Base-by-base conservation (phyloP, 2,113 vertebrate species). In the Bubo bubo region DNA sequence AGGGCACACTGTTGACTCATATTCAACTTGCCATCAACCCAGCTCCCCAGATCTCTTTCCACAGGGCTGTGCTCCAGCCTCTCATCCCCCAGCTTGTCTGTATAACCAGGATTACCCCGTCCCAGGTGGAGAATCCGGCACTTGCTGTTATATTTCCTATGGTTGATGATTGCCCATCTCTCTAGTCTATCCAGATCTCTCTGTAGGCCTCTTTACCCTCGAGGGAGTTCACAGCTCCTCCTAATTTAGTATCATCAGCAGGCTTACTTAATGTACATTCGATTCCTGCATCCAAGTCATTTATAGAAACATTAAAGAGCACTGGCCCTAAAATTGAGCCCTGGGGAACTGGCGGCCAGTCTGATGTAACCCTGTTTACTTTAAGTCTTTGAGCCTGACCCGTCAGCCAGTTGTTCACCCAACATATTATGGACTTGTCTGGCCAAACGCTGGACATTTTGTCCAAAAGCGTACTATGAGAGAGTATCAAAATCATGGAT, bases 51-150 rank as follows among this genome's bases (percentile, higher is more conserved):
- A 39, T 67, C 6, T 58, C 73, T 86, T 86, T 55, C 49, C 0
- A 0, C 2, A 2, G 19, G 10, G 5, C n/a, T 86, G 22, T 19
- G 76, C 26, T 93, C 28, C 28, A 76, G 14, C 32, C 17, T 80
- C 21, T 49, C 1, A 2, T 35, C 8, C 16, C 5, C 4, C 14
- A 17, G 0, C 8, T 55, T 68, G 9, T 59, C 7, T 0, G 0
- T 50, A 16, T 22, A 72, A 18, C 8, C 24, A 37, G 16, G 12
- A 37, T 37, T 37, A 49, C 6, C 0, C 5, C 6, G 1, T 55
- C 41, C 35, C 41, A 49, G 8, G 5, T 55, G 26, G 2, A 41
- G 41, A 59, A 76, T 41, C 19, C 8, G 6, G 21, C 10, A 16
- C 23, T 63, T 49, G 3, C 15, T 75, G 2, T 41, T 75, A 53